Evolutionary conservation across 2,888 invertebrate genomes (phyloP).

Genomic region (Stictocephala bisonia): DNA sequence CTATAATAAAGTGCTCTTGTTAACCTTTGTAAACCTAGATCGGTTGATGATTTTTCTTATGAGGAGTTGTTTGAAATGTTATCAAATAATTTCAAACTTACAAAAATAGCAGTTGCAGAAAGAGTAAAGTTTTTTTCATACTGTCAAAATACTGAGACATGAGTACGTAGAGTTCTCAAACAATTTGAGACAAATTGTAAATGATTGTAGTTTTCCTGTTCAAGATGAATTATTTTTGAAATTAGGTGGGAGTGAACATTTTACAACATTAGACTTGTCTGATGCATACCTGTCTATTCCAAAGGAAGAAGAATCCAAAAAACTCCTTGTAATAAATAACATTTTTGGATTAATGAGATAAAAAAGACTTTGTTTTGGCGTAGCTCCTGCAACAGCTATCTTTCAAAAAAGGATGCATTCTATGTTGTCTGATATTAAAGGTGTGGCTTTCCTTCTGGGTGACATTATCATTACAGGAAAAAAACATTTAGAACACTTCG

Average conservation of each 20-base stretch:
- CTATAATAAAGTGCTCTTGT: no score
- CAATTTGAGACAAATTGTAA: no score
- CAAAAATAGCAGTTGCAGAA: no score
- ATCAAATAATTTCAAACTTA: no score
- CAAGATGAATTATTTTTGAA: no score
- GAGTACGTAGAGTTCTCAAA: no score
- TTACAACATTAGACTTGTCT: not conserved
- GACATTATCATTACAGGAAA: not conserved
- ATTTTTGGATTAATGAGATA: conserved; percentile 8
- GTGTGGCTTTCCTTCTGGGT: not conserved
- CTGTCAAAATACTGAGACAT: no score
- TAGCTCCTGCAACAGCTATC: conserved; percentile 4
- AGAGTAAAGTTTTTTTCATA: no score
- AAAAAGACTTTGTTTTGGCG: conserved; percentile 17
- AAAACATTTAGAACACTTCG: not conserved
- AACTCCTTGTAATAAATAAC: not conserved
- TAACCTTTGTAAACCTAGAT: no score
- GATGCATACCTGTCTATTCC: conserved; percentile 7
- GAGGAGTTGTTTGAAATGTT: no score
- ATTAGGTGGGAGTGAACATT: not conserved
- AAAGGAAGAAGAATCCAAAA: not conserved
- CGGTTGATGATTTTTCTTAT: no score
- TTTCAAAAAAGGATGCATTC: not conserved
- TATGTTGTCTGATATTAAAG: not conserved
- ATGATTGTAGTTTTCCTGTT: no score